A percentile compares a stretch with the other conserved stretches of the same genome.
Evolutionary conservation across 2,797 vertebrate species (phyloP).

Genomic region (Hippopotamyrus pictus): DNA sequence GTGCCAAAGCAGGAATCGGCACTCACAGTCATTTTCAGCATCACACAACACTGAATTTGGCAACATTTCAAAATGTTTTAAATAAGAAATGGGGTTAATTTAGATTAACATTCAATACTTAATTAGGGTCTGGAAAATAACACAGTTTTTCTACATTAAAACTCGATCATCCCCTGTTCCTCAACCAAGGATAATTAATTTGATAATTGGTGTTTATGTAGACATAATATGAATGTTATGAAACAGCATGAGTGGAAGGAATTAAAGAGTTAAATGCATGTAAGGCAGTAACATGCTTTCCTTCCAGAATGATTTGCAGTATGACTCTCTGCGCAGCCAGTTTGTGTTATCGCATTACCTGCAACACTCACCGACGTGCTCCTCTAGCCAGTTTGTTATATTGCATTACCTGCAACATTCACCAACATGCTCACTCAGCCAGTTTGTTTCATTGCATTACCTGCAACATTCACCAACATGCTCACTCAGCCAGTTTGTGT

Average conservation of each 20-base stretch:
- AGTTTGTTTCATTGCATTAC: background rate
- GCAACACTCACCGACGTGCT: background rate
- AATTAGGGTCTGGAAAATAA: background rate
- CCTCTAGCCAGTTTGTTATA: background rate
- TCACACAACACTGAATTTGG: background rate
- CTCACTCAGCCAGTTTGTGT: background rate
- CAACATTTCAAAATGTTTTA: background rate
- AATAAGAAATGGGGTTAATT: constrained; percentile 10
- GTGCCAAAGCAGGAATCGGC: background rate
- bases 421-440: background rate
- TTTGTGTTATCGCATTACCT: background rate
- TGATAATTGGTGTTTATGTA: background rate
- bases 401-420: background rate
- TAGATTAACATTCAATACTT: constrained; percentile 18
- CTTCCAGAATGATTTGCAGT: background rate
- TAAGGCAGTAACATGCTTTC: background rate
- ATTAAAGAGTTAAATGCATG: background rate
- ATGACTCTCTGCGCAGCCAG: background rate
- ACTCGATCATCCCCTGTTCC: background rate
- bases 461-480: background rate
- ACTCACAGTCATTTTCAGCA: background rate
- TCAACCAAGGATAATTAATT: background rate
- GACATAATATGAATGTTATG: background rate
- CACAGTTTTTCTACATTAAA: constrained; percentile 1
- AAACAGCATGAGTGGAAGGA: background rate